A percentile compares a stretch with the other conserved stretches of the same genome.
Conservation (phyloP, 2,113 vertebrate genomes). For the Laticauda laticaudata region DNA sequence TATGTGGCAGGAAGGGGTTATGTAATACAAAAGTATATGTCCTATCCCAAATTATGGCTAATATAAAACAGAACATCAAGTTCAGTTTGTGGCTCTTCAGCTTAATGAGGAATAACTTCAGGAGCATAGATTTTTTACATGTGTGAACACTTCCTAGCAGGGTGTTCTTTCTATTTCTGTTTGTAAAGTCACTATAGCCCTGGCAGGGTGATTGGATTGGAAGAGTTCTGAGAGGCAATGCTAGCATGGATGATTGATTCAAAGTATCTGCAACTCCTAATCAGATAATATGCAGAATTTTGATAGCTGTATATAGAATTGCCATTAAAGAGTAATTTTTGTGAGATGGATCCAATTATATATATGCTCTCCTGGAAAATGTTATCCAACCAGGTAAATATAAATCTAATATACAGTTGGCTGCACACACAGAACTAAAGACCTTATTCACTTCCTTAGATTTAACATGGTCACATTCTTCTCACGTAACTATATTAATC, state of each 20-base stretch:
- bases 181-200: neutral
- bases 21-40: conserved; percentile 46
- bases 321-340: too few species aligned
- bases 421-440: neutral
- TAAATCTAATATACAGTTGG: neutral
- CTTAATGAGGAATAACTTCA: neutral
- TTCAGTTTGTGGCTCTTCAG: neutral
- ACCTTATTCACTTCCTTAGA: neutral
- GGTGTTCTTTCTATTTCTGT: neutral
- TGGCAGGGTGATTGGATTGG: neutral
- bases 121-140: neutral
- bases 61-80: conserved; percentile 55
- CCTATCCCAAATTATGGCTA: conserved; percentile 42
- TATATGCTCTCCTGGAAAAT: neutral
- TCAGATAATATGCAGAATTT: neutral
- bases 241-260: neutral
- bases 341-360: neutral
- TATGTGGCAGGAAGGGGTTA: conserved; percentile 45
- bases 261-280: neutral
- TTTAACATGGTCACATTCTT: neutral
- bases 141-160: neutral
- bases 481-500: neutral
- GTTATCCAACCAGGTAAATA: neutral
- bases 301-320: neutral
- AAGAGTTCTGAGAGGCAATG: neutral